These are phyloP conservation scores for Cebidichthys violaceus DNA, from an alignment of 2,113 vertebrate species.

Conservation along the genomic window DNA sequence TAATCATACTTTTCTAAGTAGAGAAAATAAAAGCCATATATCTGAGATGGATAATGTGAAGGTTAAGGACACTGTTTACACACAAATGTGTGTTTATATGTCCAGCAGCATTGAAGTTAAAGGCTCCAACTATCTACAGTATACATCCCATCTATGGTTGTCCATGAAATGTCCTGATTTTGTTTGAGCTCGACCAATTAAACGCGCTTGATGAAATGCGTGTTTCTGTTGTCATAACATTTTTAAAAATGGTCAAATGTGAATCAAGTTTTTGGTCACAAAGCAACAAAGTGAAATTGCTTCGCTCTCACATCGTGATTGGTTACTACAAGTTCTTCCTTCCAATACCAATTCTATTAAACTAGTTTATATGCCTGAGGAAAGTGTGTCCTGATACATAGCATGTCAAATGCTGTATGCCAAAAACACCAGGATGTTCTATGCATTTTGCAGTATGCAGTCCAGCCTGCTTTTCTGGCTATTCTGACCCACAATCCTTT, in stretches of 20 bases:
- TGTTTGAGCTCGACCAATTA: conserved; percentile 76
- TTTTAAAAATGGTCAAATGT: background rate
- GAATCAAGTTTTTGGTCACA: background rate
- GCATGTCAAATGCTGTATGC: too few relatives aligned
- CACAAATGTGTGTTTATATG: conserved; percentile 61
- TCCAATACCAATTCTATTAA: too few relatives aligned
- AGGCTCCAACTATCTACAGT: conserved; percentile 49
- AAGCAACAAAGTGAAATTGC: background rate
- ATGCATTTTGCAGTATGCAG: too few relatives aligned
- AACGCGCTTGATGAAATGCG: conserved; percentile 65
- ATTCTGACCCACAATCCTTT: too few relatives aligned
- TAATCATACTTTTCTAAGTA: conserved; percentile 85
- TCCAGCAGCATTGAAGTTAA: conserved; percentile 61
- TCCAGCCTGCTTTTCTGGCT: too few relatives aligned
- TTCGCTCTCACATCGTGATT: background rate
- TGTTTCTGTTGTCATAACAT: background rate
- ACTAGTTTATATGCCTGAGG: too few relatives aligned
- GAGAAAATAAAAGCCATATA: conserved; percentile 85
- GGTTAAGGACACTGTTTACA: conserved; percentile 59
- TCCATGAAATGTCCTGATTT: conserved; percentile 64
- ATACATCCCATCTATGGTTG: conserved; percentile 50
- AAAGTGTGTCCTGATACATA: too few relatives aligned
- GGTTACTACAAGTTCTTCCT: background rate
- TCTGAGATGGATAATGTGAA: conserved; percentile 74
- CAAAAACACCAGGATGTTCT: too few relatives aligned